Evolutionary conservation across 2,888 invertebrate genomes (phyloP), one percentile per base, ranked within the genome.

Genomic region (Luperina testacea): DNA sequence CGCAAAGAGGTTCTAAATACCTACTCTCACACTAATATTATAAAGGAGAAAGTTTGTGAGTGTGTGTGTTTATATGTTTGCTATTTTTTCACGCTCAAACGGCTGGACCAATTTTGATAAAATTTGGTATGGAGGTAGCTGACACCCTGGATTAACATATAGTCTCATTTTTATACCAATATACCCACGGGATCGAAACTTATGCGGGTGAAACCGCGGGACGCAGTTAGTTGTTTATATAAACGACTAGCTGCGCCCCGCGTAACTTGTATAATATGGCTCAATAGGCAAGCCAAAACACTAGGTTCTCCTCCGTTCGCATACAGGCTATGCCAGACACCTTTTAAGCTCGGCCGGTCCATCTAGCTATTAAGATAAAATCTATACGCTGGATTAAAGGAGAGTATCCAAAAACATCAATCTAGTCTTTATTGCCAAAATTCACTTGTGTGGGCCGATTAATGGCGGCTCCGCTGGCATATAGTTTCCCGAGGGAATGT

Each of bases 401-500:
- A 76, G 65, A 68, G 63, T 80, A 73, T 73, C 73, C 69, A 65
- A 78, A 81, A 85, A 68, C 76, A 85, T 85, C 67, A 68, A 79
- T 85, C 72, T 73, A 57, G 74, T 68, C 78, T 79, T 82, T 82
- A 87, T 85, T 78, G 75, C 88, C 72, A 76, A 85, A 87, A 83
- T 87, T 87, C 76, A 78, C 57, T 81, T 71, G 70, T 79, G 83
- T 81, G 67, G 79, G n/a, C 72, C 70, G 77, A 68, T 76, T 87
- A 85, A 89, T 79, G 69, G 78, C 68, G 68, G 59, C 32, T 64
- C 51, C 68, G 59, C 59, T 51, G 71, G 81, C 71, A 51, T 77
- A 78, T 74, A 87, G 87, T 75, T 67, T 75, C 88, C 63, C 78
- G 32, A n/a, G 86, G 74, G 83, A 78, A 85, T 87, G 83, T 78